Evolutionary conservation across 2,888 invertebrate genomes (phyloP).

Genomic region (Xiphydria camelus): DNA sequence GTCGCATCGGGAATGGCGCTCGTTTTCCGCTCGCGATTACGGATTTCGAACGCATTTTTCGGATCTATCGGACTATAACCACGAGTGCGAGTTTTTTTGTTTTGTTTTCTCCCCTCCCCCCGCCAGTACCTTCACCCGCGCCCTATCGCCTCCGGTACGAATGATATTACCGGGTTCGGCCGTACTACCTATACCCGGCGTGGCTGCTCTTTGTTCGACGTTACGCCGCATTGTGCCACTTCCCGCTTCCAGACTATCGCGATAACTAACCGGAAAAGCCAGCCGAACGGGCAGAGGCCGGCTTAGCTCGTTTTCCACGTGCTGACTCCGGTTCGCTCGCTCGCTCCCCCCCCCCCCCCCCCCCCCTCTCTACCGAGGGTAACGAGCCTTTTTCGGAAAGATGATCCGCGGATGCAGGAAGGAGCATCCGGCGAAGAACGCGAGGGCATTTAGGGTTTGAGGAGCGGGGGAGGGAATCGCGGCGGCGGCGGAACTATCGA

Average conservation of each 20-base stretch:
- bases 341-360: not conserved
- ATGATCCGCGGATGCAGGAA: too few species aligned
- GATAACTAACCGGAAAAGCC: conserved; percentile 47
- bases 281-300: conserved; percentile 25
- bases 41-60: conserved; percentile 25
- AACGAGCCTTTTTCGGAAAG: too few species aligned
- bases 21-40: not conserved
- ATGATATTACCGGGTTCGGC: not conserved
- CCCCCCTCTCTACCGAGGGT: conserved; percentile 7
- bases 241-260: conserved; percentile 45
- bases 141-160: not conserved
- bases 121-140: not conserved
- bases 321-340: conserved; percentile 14
- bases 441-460: too few species aligned
- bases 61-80: conserved; percentile 33
- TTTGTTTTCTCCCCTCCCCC: conserved; percentile 6
- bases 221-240: conserved; percentile 28
- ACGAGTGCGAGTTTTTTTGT: not conserved
- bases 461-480: too few species aligned
- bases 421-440: too few species aligned
- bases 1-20: not conserved
- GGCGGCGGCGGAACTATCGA: too few species aligned
- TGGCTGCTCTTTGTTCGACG: conserved; percentile 34
- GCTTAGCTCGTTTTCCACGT: conserved; percentile 29
- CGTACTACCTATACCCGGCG: too few species aligned